Percentiles rank a stretch among this genome's conserved stretches.
Conservation (phyloP, 2,888 invertebrate genomes). For the Galeruca laticollis region DNA sequence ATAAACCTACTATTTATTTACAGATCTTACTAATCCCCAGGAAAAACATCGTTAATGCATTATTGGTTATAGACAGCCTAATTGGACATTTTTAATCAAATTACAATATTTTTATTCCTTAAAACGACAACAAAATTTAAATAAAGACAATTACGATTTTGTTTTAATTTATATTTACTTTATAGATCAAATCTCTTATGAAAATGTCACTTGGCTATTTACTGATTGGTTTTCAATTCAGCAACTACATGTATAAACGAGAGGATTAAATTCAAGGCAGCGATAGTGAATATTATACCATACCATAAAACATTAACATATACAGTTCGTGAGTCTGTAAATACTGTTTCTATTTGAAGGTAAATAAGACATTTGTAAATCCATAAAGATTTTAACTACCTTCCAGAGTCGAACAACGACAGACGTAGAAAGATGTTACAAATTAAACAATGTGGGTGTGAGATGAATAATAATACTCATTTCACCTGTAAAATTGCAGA, state of each 20-base stretch:
- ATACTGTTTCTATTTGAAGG: conserved; percentile 7
- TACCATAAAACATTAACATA: conserved; percentile 10
- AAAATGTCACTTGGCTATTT: conserved; percentile 25
- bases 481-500: neutral
- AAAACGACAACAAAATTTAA: conserved; percentile 1
- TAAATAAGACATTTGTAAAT: conserved; percentile 15
- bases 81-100: no score
- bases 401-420: neutral
- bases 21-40: no score
- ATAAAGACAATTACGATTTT: conserved; percentile 18
- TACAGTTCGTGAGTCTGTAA: neutral
- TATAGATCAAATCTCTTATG: conserved; percentile 14
- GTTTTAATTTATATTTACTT: conserved; percentile 11
- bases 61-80: no score
- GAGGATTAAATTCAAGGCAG: conserved; percentile 28
- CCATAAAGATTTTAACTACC: neutral
- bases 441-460: neutral
- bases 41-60: no score
- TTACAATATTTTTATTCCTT: neutral
- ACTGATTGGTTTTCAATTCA: conserved; percentile 20
- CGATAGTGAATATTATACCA: conserved; percentile 18
- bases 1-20: no score
- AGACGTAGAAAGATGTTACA: neutral
- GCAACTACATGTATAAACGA: conserved; percentile 8
- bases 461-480: neutral